Evolutionary conservation across 2,888 invertebrate species (phyloP).

Genomic region (Ectropis crepuscularia): DNA sequence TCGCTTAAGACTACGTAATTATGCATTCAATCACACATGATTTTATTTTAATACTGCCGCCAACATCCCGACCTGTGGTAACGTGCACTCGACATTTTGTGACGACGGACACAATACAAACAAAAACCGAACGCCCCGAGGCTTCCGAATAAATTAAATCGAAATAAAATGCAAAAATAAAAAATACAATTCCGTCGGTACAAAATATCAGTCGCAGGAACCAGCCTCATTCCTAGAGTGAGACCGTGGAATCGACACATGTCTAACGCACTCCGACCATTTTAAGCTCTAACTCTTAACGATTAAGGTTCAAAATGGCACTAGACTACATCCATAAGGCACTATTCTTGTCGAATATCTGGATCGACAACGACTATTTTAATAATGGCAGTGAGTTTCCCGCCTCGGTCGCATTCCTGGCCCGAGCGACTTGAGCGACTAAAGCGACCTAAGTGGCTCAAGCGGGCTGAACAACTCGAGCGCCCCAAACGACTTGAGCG

Average conservation of each 20-base stretch:
- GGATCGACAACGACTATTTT: constrained; percentile 34
- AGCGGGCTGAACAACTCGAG: too few species aligned
- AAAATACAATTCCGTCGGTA: constrained; percentile 43
- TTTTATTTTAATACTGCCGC: constrained; percentile 75
- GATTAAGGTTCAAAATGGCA: constrained; percentile 31
- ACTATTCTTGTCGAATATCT: constrained; percentile 33
- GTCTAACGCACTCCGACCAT: constrained; percentile 30
- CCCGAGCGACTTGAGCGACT: not conserved
- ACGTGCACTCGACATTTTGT: constrained; percentile 52
- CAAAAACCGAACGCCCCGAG: constrained; percentile 4
- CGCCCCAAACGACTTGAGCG: not conserved
- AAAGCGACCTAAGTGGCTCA: too few species aligned
- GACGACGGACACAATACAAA: constrained; percentile 43
- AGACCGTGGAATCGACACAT: constrained; percentile 49
- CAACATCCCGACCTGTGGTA: constrained; percentile 56
- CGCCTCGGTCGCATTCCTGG: constrained; percentile 18
- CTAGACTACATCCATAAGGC: constrained; percentile 36
- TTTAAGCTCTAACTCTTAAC: constrained; percentile 36
- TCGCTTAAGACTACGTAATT: constrained; percentile 44
- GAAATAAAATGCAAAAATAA: constrained; percentile 21
- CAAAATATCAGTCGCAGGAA: constrained; percentile 51
- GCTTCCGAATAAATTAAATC: constrained; percentile 18
- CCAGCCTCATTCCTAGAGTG: constrained; percentile 51
- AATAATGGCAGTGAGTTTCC: constrained; percentile 48
- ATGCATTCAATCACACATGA: constrained; percentile 69